Evolutionary conservation across 2,888 invertebrate genomes (phyloP), one percentile per base, ranked within the genome.

Genomic region (Tribolium freemani): DNA sequence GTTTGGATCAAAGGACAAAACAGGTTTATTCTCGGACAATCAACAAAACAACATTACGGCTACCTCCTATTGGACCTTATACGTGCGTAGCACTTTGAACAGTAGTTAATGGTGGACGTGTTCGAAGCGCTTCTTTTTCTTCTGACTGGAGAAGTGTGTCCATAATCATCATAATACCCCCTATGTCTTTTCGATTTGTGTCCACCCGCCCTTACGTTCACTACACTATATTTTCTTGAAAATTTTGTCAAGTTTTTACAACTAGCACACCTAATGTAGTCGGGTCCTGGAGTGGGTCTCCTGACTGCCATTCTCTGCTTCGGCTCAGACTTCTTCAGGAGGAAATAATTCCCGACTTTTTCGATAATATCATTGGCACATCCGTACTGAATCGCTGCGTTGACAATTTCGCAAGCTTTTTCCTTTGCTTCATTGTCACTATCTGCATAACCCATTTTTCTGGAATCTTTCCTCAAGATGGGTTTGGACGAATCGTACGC

Each of bases 321-420:
- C 9, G 54, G 21, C 38, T 58, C 38, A 38, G n/a, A 58, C 5
- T 72, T 76, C 45, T 71, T 77, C 16, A 82, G 70, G 21, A 75
- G 50, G 57, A 82, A 82, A 45, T 75, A 80, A 20, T 80, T 78
- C 5, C 80, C 83, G 11, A 75, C 77, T 58, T 73, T 79, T 72
- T 80, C 79, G 8, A 81, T 68, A 9, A 83, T 74, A 53, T 80
- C 74, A 50, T 81, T 82, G 2, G 79, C 80, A 61, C 70, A 80
- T 2, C 83, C 83, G 56, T 80, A 83, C 44, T 80, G 78, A 5
- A 83, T 69, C 5, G 83, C 83, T 0, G 80, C 80, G 20, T 76
- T 77, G 0, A 83, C 81, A 2, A 81, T 77, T 8, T 78, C 77
- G 71, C 78, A 81, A 9, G 30, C 69, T 13, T 46, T 61, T 44